Conservation (phyloP, 2,797 vertebrate species). For the Sus cebifrons region DNA sequence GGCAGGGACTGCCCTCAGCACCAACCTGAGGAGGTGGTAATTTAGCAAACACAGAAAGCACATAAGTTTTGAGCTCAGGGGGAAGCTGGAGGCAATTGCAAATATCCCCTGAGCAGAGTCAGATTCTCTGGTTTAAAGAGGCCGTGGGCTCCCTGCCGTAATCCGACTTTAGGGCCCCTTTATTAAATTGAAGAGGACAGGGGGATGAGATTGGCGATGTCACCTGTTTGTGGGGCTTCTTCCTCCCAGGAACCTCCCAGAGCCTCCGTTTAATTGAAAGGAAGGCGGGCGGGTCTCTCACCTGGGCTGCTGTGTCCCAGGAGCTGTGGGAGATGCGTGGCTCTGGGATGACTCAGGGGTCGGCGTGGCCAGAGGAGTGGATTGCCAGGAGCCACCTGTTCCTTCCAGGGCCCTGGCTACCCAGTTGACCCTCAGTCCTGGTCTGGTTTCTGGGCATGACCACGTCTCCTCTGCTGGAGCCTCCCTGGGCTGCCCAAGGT, state of each 20-base stretch:
- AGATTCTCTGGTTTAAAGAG: slow-evolving; percentile 88
- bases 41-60: slow-evolving; percentile 89
- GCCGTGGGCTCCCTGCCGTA: slow-evolving; percentile 83
- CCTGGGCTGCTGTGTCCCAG: too few relatives aligned
- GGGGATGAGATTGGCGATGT: background rate
- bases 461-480: background rate
- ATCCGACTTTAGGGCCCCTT: slow-evolving; percentile 89
- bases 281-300: slow-evolving; percentile 57
- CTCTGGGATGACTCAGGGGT: background rate
- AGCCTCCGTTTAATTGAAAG: slow-evolving; percentile 75
- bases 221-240: background rate
- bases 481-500: background rate
- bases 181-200: slow-evolving; percentile 80
- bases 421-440: background rate
- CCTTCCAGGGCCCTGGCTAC: background rate
- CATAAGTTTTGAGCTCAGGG: slow-evolving; percentile 88
- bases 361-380: background rate
- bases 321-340: rapidly evolving
- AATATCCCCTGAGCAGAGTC: slow-evolving; percentile 89
- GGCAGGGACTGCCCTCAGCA: slow-evolving; percentile 85
- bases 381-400: background rate
- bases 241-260: slow-evolving; percentile 75
- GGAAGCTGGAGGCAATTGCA: slow-evolving; percentile 89
- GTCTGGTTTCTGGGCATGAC: background rate
- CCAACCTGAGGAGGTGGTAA: slow-evolving; percentile 89